Evolutionary conservation across 2,888 invertebrate species (phyloP).

Genomic region (Andrena minutula): DNA sequence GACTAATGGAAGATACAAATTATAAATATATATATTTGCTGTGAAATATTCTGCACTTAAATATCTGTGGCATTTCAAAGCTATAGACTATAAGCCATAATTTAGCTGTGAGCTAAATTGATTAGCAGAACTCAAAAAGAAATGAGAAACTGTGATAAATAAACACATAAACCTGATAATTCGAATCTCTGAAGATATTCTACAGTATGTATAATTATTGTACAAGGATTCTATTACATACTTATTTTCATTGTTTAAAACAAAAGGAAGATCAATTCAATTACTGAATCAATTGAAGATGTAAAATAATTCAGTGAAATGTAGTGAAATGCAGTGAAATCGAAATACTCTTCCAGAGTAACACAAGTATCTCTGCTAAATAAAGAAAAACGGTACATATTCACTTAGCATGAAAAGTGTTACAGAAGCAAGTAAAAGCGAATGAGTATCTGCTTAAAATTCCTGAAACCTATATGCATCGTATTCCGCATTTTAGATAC

Average conservation of each 20-base stretch:
- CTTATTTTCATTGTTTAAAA: too few relatives aligned
- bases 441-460: neutral
- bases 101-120: too few relatives aligned
- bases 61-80: neutral
- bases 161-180: too few relatives aligned
- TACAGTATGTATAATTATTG: too few relatives aligned
- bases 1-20: slow-evolving; percentile 86
- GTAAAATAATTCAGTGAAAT: neutral
- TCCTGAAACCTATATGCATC: neutral
- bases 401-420: slow-evolving; percentile 9
- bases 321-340: neutral
- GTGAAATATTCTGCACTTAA: neutral
- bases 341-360: neutral
- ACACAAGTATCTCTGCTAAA: slow-evolving; percentile 1
- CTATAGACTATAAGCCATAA: too few relatives aligned
- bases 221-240: too few relatives aligned
- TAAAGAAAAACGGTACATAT: slow-evolving; percentile 4
- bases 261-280: neutral
- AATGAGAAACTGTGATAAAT: too few relatives aligned
- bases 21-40: slow-evolving; percentile 31
- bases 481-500: neutral
- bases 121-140: neutral
- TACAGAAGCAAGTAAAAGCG: slow-evolving; percentile 22
- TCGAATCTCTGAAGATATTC: too few relatives aligned
- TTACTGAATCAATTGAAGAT: neutral